A percentile compares a stretch with the other conserved stretches of the same genome.
Evolutionary conservation across 37 sponge, comb jelly and placozoan species (phyloP).

Genomic region (Beroe ovata): DNA sequence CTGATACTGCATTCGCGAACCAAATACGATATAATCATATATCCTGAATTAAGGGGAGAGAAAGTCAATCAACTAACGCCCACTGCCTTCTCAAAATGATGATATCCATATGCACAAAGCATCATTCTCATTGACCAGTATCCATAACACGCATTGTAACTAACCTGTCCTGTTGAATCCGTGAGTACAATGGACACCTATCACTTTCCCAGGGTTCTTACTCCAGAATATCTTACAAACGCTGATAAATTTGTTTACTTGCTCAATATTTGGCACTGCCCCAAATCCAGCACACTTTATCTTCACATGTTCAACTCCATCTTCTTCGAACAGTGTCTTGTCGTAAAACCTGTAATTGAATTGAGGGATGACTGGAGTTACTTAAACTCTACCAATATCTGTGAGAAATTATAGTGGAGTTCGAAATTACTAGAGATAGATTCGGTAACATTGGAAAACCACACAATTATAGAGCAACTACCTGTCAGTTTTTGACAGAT

Average conservation of each 20-base stretch:
- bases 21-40: slow-evolving; percentile 63
- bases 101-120: too few species aligned
- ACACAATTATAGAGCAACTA: neutral
- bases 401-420: too few species aligned
- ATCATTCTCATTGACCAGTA: too few species aligned
- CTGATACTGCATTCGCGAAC: slow-evolving; percentile 17
- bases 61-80: too few species aligned
- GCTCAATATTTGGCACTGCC: neutral
- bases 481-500: slow-evolving; percentile 95
- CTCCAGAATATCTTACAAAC: slow-evolving; percentile 33
- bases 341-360: slow-evolving; percentile 86
- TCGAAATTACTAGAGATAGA: too few species aligned
- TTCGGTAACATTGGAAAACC: too few species aligned
- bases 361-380: too few species aligned
- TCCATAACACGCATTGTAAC: too few species aligned
- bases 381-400: too few species aligned
- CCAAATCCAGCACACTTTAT: slow-evolving; percentile 90
- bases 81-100: too few species aligned
- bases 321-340: slow-evolving; percentile 70
- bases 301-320: slow-evolving; percentile 79
- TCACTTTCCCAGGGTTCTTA: slow-evolving; percentile 39
- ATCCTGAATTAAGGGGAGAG: too few species aligned
- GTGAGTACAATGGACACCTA: slow-evolving; percentile 97
- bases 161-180: slow-evolving; percentile 97
- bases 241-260: slow-evolving; percentile 39